phyloP scores from a whole-genome alignment of 1,140 invertebrate genomes.

The Batillaria attramentaria region DNA sequence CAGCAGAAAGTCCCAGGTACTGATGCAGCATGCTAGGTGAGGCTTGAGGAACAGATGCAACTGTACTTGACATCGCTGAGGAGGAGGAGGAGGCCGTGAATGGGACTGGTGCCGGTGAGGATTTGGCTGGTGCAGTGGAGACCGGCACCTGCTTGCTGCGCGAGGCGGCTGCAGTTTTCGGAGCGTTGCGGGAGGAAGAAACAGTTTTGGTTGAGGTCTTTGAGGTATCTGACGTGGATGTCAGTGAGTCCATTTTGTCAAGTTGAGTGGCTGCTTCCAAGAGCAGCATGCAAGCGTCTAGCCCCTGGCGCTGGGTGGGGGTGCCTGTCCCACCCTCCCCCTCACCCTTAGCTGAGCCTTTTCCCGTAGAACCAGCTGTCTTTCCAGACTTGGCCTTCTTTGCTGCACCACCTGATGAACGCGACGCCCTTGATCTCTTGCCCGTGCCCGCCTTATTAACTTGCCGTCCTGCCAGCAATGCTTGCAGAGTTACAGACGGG shows the following conservation, averaged over 20 bases:
- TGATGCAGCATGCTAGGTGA: conserved; percentile 6
- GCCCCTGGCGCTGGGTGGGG: not conserved
- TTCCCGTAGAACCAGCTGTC: not conserved
- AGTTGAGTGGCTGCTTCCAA: conserved; percentile 10
- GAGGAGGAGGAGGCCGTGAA: not conserved
- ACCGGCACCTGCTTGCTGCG: not conserved
- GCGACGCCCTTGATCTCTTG: not conserved
- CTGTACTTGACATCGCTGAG: no score
- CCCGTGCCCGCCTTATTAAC: not conserved
- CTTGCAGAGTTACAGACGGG: not conserved
- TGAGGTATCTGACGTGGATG: no score
- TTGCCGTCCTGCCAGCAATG: not conserved
- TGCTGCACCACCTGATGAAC: not conserved
- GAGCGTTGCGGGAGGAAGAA: not conserved
- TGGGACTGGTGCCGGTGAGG: not conserved
- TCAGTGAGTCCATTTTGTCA: not conserved
- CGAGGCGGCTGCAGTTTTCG: not conserved
- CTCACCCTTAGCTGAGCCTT: not conserved
- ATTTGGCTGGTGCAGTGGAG: not conserved
- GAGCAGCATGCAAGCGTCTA: conserved; percentile 6
- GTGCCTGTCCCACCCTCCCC: not conserved
- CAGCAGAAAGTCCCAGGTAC: conserved; percentile 4
- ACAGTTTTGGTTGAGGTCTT: not conserved
- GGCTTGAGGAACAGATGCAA: not conserved
- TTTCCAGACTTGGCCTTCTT: not conserved